These are phyloP conservation scores for Pseudorasbora parva DNA, from an alignment of 2,113 vertebrate species.

Conservation along the genomic window DNA sequence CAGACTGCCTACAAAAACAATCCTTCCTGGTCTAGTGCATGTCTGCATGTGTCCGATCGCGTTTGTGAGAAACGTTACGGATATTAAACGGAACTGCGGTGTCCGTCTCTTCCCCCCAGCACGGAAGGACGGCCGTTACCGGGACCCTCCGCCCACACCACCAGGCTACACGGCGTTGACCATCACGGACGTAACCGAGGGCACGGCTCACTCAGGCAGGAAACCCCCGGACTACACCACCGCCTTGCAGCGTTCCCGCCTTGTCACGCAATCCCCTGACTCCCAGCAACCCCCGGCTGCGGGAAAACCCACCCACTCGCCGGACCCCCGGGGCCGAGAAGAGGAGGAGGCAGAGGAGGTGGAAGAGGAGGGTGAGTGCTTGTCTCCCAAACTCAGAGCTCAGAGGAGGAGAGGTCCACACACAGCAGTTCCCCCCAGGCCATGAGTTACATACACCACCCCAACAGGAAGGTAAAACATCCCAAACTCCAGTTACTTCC, in stretches of 20 bases:
- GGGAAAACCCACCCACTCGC: slow-evolving; percentile 42
- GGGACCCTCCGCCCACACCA: slow-evolving; percentile 94
- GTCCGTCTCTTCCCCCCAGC: slow-evolving; percentile 71
- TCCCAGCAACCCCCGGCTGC: slow-evolving; percentile 77
- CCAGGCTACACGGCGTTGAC: slow-evolving; percentile 94
- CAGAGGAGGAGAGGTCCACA: slow-evolving; percentile 77
- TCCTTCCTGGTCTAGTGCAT: slow-evolving; percentile 25
- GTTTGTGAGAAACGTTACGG: neutral
- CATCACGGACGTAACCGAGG: slow-evolving; percentile 88
- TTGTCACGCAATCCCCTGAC: slow-evolving; percentile 90
- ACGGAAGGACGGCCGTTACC: slow-evolving; percentile 92
- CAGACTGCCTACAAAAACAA: slow-evolving; percentile 7
- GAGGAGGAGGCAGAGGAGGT: slow-evolving; percentile 63
- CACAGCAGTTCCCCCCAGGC: slow-evolving; percentile 72
- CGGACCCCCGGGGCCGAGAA: slow-evolving; percentile 50
- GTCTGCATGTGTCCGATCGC: slow-evolving; percentile 15
- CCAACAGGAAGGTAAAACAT: slow-evolving; percentile 77
- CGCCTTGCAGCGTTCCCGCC: slow-evolving; percentile 93
- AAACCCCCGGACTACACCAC: slow-evolving; percentile 96
- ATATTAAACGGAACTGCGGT: slow-evolving; percentile 22
- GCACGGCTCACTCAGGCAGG: slow-evolving; percentile 81
- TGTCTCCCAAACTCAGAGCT: slow-evolving; percentile 79
- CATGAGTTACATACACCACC: slow-evolving; percentile 74
- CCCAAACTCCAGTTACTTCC: slow-evolving; percentile 45
- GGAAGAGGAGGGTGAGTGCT: slow-evolving; percentile 92